Conservation (phyloP, 2,113 vertebrate genomes). For the Motacilla tschutschensis region DNA sequence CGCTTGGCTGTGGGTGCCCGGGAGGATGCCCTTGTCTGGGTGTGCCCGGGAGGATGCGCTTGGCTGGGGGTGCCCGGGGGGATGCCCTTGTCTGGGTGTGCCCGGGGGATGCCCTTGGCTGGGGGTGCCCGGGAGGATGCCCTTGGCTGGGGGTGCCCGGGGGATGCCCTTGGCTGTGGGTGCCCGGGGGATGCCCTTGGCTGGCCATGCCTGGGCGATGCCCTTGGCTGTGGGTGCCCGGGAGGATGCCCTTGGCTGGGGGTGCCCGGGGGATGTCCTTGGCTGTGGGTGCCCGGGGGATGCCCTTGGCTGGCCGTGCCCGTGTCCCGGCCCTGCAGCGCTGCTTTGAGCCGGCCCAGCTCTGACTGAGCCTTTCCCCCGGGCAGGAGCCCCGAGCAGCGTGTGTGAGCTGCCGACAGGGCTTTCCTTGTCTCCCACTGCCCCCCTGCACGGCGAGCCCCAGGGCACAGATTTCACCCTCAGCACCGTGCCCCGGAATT, state of each 20-base stretch:
- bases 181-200: neutral
- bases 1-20: accelerated
- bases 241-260: too few species aligned
- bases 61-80: accelerated
- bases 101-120: accelerated
- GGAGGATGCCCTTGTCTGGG: neutral
- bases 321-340: too few species aligned
- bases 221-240: accelerated
- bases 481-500: too few species aligned
- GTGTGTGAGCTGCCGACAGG: accelerated
- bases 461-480: accelerated
- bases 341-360: too few species aligned
- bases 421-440: neutral
- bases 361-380: accelerated
- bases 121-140: neutral
- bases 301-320: too few species aligned
- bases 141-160: accelerated
- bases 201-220: neutral
- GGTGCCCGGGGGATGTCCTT: accelerated
- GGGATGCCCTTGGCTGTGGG: neutral
- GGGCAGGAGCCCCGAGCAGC: accelerated
- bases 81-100: accelerated
- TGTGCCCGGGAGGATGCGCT: neutral
- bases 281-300: accelerated
- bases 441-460: too few species aligned